phyloP scores from a whole-genome alignment of 2,888 invertebrate genomes.

The Yponomeuta plumbellus region DNA sequence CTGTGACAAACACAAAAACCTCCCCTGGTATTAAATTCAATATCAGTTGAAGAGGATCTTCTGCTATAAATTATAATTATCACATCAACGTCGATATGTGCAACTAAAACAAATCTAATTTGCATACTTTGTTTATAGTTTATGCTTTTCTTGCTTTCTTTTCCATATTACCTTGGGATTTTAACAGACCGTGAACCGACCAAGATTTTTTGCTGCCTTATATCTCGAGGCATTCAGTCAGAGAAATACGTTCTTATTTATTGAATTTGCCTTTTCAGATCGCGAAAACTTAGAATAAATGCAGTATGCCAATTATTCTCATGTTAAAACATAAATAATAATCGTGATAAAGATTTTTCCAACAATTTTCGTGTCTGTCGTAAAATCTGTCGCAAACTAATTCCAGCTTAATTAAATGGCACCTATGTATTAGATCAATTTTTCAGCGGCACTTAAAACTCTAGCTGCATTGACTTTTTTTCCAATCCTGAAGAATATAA shows the following conservation, averaged over 20 bases:
- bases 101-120: neutral
- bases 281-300: neutral
- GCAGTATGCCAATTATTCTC: neutral
- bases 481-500: too few species aligned
- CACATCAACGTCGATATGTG: neutral
- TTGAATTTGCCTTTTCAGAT: neutral
- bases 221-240: neutral
- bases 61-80: neutral
- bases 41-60: neutral
- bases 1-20: too few species aligned
- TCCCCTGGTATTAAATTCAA: neutral
- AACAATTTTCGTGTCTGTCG: too few species aligned
- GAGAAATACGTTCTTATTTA: neutral
- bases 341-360: too few species aligned
- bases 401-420: too few species aligned
- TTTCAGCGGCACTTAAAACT: too few species aligned
- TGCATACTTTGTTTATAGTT: neutral
- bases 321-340: too few species aligned
- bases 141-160: neutral
- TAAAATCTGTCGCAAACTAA: too few species aligned
- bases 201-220: neutral
- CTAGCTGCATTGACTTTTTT: too few species aligned
- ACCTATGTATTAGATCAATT: too few species aligned
- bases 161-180: neutral
- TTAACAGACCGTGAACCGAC: neutral